Evolutionary conservation across 1,140 invertebrate species (phyloP).

Genomic region (Papilio xuthus): DNA sequence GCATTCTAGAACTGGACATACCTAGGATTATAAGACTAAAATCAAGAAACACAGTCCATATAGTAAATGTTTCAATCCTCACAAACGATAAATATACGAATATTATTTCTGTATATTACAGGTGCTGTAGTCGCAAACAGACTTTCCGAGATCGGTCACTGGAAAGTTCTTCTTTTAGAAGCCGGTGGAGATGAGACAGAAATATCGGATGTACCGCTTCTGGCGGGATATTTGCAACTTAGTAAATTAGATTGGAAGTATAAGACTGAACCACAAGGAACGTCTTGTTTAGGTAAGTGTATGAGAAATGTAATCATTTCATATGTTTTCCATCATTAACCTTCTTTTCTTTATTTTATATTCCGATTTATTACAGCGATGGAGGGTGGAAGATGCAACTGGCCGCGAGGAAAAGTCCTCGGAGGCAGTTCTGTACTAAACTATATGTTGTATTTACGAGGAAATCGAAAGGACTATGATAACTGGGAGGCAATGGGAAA

Average conservation of each 20-base stretch:
- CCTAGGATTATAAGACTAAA: too few species aligned
- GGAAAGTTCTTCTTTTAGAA: slow-evolving; percentile 93
- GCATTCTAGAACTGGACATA: too few species aligned
- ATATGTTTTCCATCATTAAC: not conserved
- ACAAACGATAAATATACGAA: not conserved
- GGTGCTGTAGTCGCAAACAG: slow-evolving; percentile 95
- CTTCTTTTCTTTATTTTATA: not conserved
- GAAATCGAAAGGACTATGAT: slow-evolving; percentile 96
- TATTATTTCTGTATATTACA: slow-evolving; percentile 54
- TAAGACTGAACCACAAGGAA: slow-evolving; percentile 93
- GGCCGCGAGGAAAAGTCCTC: slow-evolving; percentile 88
- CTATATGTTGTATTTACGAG: slow-evolving; percentile 98
- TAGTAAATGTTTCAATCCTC: too few species aligned
- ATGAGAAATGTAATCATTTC: not conserved
- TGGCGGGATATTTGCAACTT: slow-evolving; percentile 93
- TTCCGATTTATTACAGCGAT: slow-evolving; percentile 83
- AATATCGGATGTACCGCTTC: slow-evolving; percentile 92
- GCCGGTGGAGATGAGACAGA: slow-evolving; percentile 96
- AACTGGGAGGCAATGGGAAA: slow-evolving; percentile 95
- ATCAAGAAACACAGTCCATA: too few species aligned
- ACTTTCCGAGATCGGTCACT: slow-evolving; percentile 89
- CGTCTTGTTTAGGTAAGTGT: slow-evolving; percentile 87
- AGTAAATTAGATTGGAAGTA: slow-evolving; percentile 96
- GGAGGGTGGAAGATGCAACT: slow-evolving; percentile 91
- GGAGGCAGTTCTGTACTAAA: slow-evolving; percentile 90